phyloP scores from a whole-genome alignment of 2,888 invertebrate species.

The Drosophila suboccidentalis region DNA sequence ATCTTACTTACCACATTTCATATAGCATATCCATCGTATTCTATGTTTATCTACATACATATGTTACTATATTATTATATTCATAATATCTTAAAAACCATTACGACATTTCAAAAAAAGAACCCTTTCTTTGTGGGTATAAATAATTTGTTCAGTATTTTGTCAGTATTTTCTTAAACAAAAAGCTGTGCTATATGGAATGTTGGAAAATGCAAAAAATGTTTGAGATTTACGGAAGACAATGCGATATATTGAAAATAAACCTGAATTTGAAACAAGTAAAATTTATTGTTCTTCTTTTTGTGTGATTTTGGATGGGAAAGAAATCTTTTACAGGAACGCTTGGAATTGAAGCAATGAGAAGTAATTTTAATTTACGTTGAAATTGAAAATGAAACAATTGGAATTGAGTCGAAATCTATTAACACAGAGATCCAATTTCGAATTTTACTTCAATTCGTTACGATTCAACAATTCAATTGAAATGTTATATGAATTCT shows the following conservation, averaged over 20 bases:
- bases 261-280: constrained; percentile 45
- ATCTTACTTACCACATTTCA: constrained; percentile 14
- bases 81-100: neutral
- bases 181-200: constrained; percentile 35
- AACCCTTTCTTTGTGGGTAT: neutral
- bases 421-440: too few relatives aligned
- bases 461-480: too few relatives aligned
- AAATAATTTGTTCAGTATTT: constrained; percentile 5
- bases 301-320: neutral
- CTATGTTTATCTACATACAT: constrained; percentile 1
- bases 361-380: neutral
- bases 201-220: constrained; percentile 18
- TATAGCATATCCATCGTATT: constrained; percentile 20
- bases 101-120: neutral
- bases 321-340: neutral
- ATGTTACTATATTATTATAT: neutral
- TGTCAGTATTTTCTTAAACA: neutral
- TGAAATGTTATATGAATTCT: too few relatives aligned
- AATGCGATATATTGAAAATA: constrained; percentile 44
- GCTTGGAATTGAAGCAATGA: neutral
- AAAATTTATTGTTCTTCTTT: neutral
- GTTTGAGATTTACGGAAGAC: constrained; percentile 38
- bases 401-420: too few relatives aligned
- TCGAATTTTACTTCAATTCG: too few relatives aligned
- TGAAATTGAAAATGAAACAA: neutral